phyloP scores from a whole-genome alignment of 2,888 invertebrate genomes.

The Anagyrus pseudococci region DNA sequence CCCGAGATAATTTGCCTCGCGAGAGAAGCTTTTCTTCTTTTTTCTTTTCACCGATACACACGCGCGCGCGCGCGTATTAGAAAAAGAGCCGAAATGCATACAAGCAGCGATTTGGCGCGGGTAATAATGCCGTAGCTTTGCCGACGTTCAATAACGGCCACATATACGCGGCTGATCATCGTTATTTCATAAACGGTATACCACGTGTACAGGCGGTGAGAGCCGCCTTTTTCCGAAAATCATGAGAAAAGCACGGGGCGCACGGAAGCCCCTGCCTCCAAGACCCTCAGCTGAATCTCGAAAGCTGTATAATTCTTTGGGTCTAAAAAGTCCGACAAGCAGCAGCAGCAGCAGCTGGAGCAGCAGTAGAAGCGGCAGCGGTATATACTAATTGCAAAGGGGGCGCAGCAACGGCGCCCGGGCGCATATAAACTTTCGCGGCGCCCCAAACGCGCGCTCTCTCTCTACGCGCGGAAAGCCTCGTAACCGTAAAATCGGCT shows the following conservation, averaged over 20 bases:
- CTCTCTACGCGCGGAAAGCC: slow-evolving; percentile 1
- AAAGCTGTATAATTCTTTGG: no score
- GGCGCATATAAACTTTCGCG: background rate
- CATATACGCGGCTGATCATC: slow-evolving; percentile 11
- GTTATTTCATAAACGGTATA: slow-evolving; percentile 11
- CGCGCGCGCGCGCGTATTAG: background rate
- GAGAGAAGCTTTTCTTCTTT: no score
- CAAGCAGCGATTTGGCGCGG: background rate
- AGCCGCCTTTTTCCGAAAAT: no score
- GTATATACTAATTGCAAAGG: background rate
- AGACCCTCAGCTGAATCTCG: background rate
- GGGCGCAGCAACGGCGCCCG: background rate
- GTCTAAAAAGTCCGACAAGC: no score
- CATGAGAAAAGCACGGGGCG: no score
- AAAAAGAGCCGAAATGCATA: background rate
- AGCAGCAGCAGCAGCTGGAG: no score
- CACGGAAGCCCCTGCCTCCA: background rate
- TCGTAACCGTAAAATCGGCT: slow-evolving; percentile 33
- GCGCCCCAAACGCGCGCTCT: slow-evolving; percentile 13
- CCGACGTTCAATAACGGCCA: slow-evolving; percentile 2
- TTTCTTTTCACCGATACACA: no score
- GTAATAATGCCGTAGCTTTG: background rate
- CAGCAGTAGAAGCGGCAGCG: no score
- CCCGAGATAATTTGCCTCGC: no score
- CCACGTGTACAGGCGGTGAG: background rate